A percentile compares a stretch with the other conserved stretches of the same genome.
Evolutionary conservation across 92 coral and sea anemone species (phyloP).

Genomic region (Heliopora coerulea): DNA sequence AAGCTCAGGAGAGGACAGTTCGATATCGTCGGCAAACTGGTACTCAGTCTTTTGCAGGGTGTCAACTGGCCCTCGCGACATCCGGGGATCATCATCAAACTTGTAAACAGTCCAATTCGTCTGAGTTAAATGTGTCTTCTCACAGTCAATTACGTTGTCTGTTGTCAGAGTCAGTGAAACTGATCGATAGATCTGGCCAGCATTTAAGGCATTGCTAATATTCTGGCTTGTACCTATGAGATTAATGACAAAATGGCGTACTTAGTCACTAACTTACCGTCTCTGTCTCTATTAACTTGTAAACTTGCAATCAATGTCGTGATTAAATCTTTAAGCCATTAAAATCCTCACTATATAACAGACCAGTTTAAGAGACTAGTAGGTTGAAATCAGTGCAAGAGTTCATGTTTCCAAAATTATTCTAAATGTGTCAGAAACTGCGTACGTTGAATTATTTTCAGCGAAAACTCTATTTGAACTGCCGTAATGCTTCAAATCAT

Average conservation of each 20-base stretch:
- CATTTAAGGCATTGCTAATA: slow-evolving; percentile 12
- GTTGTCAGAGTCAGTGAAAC: slow-evolving; percentile 45
- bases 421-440: too few relatives aligned
- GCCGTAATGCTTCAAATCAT: too few relatives aligned
- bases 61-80: not conserved
- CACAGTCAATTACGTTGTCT: slow-evolving; percentile 53
- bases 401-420: too few relatives aligned
- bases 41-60: slow-evolving; percentile 1
- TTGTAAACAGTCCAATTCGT: slow-evolving; percentile 58
- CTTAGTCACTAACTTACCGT: too few relatives aligned
- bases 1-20: slow-evolving; percentile 37
- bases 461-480: too few relatives aligned
- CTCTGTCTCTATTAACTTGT: too few relatives aligned
- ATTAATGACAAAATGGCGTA: not conserved
- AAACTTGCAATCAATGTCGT: too few relatives aligned
- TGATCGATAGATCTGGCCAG: slow-evolving; percentile 45
- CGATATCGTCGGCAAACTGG: not conserved
- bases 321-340: too few relatives aligned
- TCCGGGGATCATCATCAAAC: slow-evolving; percentile 20
- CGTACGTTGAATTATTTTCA: too few relatives aligned
- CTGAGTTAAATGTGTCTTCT: slow-evolving; percentile 57
- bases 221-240: not conserved
- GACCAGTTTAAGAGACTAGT: too few relatives aligned
- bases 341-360: too few relatives aligned
- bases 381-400: not conserved